Percentiles rank a stretch among this genome's conserved stretches.
These are phyloP conservation scores for Callorhinus ursinus DNA, from an alignment of 2,113 vertebrate genomes.

Conservation along the genomic window DNA sequence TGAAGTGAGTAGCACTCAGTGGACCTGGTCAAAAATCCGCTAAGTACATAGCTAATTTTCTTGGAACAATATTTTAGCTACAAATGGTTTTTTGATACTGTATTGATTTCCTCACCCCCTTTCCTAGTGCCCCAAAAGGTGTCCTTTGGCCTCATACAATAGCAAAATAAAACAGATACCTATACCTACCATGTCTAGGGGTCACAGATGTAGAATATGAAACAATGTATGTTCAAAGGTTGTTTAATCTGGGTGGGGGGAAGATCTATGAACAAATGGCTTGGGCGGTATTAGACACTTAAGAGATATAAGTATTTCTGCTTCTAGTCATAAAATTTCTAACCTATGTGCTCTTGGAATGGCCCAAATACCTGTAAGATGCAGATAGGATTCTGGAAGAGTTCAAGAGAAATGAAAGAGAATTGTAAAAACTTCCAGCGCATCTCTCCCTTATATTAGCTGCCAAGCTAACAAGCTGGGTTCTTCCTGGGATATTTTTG, in stretches of 20 bases:
- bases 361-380: background rate
- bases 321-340: background rate
- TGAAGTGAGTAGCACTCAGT: background rate
- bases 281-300: background rate
- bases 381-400: no score
- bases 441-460: background rate
- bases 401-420: no score
- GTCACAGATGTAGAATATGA: background rate
- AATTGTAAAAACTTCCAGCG: no score
- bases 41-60: background rate
- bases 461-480: background rate
- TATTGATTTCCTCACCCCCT: background rate
- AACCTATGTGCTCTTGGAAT: background rate
- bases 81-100: background rate
- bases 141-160: background rate
- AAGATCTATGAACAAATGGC: background rate
- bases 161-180: constrained; percentile 32
- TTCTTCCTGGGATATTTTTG: background rate
- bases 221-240: background rate
- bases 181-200: background rate
- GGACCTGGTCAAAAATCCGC: background rate
- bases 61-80: constrained; percentile 16
- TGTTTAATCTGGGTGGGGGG: background rate
- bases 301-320: background rate
- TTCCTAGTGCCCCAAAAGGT: background rate